Conservation (phyloP, 2,113 vertebrate species). For the Muntiacus muntjak region DNA sequence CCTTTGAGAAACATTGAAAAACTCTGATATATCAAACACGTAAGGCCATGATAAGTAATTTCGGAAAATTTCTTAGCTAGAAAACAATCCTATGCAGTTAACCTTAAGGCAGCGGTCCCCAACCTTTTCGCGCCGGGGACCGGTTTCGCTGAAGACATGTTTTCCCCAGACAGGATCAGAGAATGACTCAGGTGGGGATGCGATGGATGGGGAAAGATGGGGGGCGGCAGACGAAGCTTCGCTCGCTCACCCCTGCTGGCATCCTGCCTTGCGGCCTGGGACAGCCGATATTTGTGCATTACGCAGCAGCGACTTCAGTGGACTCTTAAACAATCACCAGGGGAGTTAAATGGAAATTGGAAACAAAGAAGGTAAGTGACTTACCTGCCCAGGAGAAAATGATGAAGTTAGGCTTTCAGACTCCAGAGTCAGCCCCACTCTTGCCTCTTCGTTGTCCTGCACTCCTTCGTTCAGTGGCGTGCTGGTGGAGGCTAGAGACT, state of each 20-base stretch:
- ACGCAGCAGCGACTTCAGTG: not conserved
- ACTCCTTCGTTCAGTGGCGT: not conserved
- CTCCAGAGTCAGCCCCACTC: not conserved
- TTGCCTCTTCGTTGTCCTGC: not conserved
- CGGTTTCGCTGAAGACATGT: not conserved
- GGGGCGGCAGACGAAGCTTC: not conserved
- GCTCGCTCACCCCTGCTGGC: not conserved
- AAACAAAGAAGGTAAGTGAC: not conserved
- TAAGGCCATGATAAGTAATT: not conserved
- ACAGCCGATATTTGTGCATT: not conserved
- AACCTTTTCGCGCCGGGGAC: rapidly evolving
- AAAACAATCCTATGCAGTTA: not conserved
- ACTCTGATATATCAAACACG: not conserved
- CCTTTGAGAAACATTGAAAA: not conserved
- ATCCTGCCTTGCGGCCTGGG: not conserved
- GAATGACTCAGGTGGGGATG: not conserved
- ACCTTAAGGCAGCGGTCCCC: not conserved
- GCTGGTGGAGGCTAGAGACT: not conserved
- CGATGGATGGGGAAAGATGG: not conserved
- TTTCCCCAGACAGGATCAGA: not conserved
- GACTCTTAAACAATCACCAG: not conserved
- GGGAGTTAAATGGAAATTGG: not conserved
- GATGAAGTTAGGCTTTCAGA: not conserved
- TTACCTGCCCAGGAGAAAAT: not conserved
- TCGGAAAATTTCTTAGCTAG: not conserved